phyloP scores from a whole-genome alignment of 92 coral and sea anemone genomes.

The Porites evermanni region DNA sequence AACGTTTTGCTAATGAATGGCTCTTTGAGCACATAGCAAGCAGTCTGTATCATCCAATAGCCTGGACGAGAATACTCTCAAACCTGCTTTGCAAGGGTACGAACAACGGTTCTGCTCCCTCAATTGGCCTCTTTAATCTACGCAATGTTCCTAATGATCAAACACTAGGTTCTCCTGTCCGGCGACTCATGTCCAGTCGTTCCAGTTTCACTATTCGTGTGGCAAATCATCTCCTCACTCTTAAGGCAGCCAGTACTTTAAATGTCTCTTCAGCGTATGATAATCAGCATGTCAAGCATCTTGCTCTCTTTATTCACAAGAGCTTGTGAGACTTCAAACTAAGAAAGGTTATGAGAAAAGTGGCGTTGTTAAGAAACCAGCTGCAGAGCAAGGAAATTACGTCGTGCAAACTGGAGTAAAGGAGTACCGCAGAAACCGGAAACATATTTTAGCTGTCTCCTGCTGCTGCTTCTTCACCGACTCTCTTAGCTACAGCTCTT shows the following conservation, averaged over 20 bases:
- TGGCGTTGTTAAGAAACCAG: too few relatives aligned
- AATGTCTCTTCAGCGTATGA: neutral
- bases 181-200: neutral
- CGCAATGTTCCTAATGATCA: conserved; percentile 33
- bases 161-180: conserved; percentile 46
- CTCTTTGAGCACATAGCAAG: neutral
- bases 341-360: too few relatives aligned
- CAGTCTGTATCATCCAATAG: neutral
- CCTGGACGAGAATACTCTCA: too few relatives aligned
- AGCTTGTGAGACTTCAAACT: too few relatives aligned
- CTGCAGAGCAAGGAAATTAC: neutral
- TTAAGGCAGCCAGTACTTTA: neutral
- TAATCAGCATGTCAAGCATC: too few relatives aligned
- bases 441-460: neutral
- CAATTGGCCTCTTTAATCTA: conserved; percentile 2
- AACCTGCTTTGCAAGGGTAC: neutral
- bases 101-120: neutral
- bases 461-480: neutral
- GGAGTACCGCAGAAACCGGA: neutral
- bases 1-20: too few relatives aligned
- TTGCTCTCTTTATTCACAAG: too few relatives aligned
- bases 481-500: neutral
- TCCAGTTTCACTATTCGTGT: neutral
- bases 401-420: neutral
- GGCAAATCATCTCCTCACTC: neutral